phyloP scores from a whole-genome alignment of 2,888 invertebrate genomes.

The Fragum fragum region DNA sequence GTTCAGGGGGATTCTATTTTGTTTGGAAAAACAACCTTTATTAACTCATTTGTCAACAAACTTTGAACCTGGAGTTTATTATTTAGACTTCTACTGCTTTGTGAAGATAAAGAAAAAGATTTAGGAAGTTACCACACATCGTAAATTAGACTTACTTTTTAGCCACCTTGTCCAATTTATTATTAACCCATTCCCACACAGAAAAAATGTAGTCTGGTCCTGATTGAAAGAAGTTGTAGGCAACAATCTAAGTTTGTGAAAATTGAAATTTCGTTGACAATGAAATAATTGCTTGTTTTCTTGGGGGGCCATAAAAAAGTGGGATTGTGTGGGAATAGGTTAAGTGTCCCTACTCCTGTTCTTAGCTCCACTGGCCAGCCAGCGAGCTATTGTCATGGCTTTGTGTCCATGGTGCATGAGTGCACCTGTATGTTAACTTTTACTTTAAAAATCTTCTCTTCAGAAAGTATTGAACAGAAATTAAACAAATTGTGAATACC shows the following conservation, averaged over 20 bases:
- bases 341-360: neutral
- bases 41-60: constrained; percentile 33
- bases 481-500: no score
- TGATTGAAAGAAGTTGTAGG: neutral
- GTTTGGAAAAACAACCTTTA: constrained; percentile 18
- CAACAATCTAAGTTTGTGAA: neutral
- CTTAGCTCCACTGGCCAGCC: constrained; percentile 1
- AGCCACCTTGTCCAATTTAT: no score
- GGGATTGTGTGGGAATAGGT: no score
- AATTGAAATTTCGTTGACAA: neutral
- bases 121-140: neutral
- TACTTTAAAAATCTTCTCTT: no score
- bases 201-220: neutral
- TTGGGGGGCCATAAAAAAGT: no score
- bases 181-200: neutral
- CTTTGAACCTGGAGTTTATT: constrained; percentile 30
- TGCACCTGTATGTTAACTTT: no score
- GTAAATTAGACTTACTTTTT: constrained; percentile 8
- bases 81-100: neutral
- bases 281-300: neutral
- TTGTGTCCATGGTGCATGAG: no score
- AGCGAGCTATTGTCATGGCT: no score
- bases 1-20: neutral
- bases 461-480: no score
- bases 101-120: constrained; percentile 27